These are phyloP conservation scores for Saturnia japonica DNA, from an alignment of 2,888 invertebrate genomes.

Conservation along the genomic window DNA sequence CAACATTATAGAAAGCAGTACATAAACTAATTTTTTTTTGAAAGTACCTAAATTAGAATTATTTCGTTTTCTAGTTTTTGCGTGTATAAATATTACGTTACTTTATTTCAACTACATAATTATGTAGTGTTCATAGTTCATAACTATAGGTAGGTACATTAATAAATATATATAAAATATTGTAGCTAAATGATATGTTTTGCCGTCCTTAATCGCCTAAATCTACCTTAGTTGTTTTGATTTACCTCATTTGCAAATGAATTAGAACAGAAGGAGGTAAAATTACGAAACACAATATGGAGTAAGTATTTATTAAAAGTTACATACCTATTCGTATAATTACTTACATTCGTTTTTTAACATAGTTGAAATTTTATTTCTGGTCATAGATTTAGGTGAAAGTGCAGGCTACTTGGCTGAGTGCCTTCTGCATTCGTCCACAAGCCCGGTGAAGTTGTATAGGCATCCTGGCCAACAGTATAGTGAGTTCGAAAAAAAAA, in stretches of 20 bases:
- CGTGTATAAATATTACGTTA: too few relatives aligned
- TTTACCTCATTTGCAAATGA: neutral
- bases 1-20: neutral
- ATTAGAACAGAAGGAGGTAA: neutral
- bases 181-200: neutral
- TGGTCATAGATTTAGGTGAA: neutral
- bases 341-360: too few relatives aligned
- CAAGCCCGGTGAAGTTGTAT: too few relatives aligned
- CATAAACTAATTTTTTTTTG: neutral
- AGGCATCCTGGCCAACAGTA: too few relatives aligned
- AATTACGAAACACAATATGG: neutral
- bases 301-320: neutral
- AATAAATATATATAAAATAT: neutral
- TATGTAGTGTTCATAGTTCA: neutral
- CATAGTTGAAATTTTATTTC: neutral
- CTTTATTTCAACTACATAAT: neutral
- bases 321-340: too few relatives aligned
- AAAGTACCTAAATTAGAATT: too few relatives aligned
- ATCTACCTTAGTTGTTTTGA: neutral
- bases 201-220: neutral
- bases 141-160: neutral
- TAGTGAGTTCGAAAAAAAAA: too few relatives aligned
- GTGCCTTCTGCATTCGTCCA: too few relatives aligned
- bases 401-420: too few relatives aligned
- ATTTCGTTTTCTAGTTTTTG: neutral